These are phyloP conservation scores for Steinernema scapterisci DNA, from an alignment of 2,888 invertebrate species.

Conservation along the genomic window DNA sequence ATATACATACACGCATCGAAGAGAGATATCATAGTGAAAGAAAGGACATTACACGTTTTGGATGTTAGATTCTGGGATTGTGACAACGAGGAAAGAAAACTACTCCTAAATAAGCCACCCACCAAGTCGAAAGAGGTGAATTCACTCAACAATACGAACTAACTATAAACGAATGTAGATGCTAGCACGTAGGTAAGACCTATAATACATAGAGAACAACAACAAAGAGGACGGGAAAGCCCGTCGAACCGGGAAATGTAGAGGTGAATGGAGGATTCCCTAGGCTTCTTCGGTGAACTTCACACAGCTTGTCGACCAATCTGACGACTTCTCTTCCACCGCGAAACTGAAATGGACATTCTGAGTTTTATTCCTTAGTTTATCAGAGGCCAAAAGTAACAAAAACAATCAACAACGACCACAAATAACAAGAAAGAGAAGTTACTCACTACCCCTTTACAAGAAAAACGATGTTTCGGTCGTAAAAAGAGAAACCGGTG, in stretches of 20 bases:
- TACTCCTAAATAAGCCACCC: slow-evolving; percentile 23
- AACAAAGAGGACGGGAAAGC: not conserved
- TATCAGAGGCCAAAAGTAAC: slow-evolving; percentile 3
- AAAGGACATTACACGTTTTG: slow-evolving; percentile 19
- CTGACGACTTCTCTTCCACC: slow-evolving; percentile 10
- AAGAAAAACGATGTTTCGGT: not conserved
- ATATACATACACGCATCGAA: slow-evolving; percentile 15
- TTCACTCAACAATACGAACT: not conserved
- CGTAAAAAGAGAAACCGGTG: slow-evolving; percentile 1
- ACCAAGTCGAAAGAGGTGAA: slow-evolving; percentile 14
- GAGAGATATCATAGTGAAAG: slow-evolving; percentile 30
- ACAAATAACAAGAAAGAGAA: slow-evolving; percentile 5
- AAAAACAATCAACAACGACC: slow-evolving; percentile 22
- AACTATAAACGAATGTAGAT: not conserved
- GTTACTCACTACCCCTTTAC: not conserved
- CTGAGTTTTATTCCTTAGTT: not conserved
- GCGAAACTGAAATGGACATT: not conserved
- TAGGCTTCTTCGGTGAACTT: not conserved
- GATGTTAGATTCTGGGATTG: slow-evolving; percentile 15
- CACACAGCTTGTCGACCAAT: not conserved
- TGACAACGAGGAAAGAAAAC: slow-evolving; percentile 15
- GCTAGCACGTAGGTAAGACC: no score
- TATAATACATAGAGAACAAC: not conserved
- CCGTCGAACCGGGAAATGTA: not conserved
- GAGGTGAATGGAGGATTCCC: not conserved